These are phyloP conservation scores for Eristalis tenax DNA, from an alignment of 2,888 invertebrate genomes.

Conservation along the genomic window DNA sequence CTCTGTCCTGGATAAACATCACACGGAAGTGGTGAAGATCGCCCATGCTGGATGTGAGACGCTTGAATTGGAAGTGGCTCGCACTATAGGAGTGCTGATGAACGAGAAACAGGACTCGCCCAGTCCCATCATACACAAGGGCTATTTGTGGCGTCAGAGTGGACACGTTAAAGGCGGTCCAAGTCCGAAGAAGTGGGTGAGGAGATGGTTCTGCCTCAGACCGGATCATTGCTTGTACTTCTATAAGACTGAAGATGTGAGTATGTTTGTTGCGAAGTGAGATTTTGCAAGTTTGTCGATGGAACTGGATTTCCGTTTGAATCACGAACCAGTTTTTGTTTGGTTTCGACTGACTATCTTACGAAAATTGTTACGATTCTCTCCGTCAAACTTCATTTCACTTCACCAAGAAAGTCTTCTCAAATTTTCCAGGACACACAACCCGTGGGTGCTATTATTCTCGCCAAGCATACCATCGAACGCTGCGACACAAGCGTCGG, in stretches of 20 bases:
- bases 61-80: constrained; percentile 92
- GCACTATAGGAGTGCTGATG: constrained; percentile 91
- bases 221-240: constrained; percentile 96
- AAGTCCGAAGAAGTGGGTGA: constrained; percentile 88
- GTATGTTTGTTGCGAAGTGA: constrained; percentile 75
- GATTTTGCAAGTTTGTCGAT: too few species aligned
- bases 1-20: constrained; percentile 94
- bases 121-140: constrained; percentile 86
- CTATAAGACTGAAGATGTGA: constrained; percentile 94
- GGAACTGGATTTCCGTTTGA: too few species aligned
- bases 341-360: too few species aligned
- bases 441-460: constrained; percentile 93
- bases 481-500: constrained; percentile 81
- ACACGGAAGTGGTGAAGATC: constrained; percentile 95
- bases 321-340: too few species aligned
- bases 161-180: constrained; percentile 83
- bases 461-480: constrained; percentile 90
- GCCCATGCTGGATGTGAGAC: constrained; percentile 94
- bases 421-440: constrained; percentile 87
- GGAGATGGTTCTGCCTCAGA: constrained; percentile 94
- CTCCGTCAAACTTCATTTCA: neutral
- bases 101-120: constrained; percentile 85
- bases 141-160: constrained; percentile 89
- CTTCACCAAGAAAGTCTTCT: neutral
- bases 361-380: neutral